A percentile compares a stretch with the other conserved stretches of the same genome.
Conservation (phyloP, 2,797 vertebrate genomes). For the Menidia menidia region DNA sequence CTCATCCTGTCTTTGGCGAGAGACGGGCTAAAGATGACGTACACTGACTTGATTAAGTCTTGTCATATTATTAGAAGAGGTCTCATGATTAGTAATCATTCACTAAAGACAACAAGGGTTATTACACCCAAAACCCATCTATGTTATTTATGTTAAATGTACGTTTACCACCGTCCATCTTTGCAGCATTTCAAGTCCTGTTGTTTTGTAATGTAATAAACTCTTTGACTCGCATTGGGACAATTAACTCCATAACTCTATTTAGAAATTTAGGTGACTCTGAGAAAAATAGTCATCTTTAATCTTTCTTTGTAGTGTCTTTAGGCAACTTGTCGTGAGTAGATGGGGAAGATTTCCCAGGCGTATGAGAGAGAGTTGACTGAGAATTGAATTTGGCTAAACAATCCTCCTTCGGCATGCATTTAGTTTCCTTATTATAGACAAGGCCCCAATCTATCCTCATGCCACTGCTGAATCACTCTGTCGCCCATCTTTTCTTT, state of each 20-base stretch:
- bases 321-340: conserved; percentile 35
- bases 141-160: conserved; percentile 10
- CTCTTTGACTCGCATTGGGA: conserved; percentile 16
- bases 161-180: conserved; percentile 9
- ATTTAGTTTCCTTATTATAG: conserved; percentile 56
- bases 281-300: conserved; percentile 39
- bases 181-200: background rate
- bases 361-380: conserved; percentile 26
- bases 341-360: conserved; percentile 44
- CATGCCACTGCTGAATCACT: conserved; percentile 56
- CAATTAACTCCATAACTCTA: conserved; percentile 16
- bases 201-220: conserved; percentile 30
- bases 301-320: conserved; percentile 38
- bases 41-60: conserved; percentile 44
- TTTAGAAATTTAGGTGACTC: conserved; percentile 26
- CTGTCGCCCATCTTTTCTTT: conserved; percentile 57
- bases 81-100: conserved; percentile 35
- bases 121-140: background rate
- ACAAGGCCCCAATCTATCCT: conserved; percentile 56
- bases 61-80: conserved; percentile 13
- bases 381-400: conserved; percentile 45
- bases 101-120: conserved; percentile 22
- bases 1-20: conserved; percentile 64
- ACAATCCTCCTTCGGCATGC: conserved; percentile 42
- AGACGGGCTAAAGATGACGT: conserved; percentile 39